phyloP scores from a whole-genome alignment of 2,797 vertebrate species.

The Hapalemur alaotrensis region DNA sequence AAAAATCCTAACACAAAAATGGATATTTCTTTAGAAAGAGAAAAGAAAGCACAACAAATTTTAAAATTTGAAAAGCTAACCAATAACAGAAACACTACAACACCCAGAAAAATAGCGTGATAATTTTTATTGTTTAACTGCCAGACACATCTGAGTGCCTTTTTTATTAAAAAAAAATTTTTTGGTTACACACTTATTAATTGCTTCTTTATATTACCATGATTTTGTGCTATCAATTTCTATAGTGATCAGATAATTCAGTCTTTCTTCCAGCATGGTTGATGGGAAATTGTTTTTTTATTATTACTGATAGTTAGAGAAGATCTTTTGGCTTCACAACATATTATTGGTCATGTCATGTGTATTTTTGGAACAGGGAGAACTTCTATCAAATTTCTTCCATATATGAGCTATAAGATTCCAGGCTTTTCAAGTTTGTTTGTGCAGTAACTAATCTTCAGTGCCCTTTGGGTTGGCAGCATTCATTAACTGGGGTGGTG shows the following conservation, averaged over 20 bases:
- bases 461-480: background rate
- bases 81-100: background rate
- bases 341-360: background rate
- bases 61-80: background rate
- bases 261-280: background rate
- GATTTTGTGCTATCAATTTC: background rate
- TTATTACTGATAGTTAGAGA: background rate
- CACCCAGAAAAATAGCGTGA: background rate
- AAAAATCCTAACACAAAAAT: background rate
- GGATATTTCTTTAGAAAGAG: slow-evolving; percentile 22
- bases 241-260: background rate
- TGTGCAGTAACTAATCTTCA: background rate
- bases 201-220: background rate
- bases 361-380: background rate
- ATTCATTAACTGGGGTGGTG: background rate
- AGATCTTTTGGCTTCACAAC: background rate
- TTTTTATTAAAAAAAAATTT: background rate
- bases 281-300: background rate
- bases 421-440: background rate
- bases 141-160: background rate
- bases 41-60: background rate
- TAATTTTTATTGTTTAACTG: background rate
- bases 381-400: background rate
- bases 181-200: background rate
- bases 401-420: background rate